phyloP scores from a whole-genome alignment of 2,113 vertebrate genomes.

The Dendropsophus ebraccatus region DNA sequence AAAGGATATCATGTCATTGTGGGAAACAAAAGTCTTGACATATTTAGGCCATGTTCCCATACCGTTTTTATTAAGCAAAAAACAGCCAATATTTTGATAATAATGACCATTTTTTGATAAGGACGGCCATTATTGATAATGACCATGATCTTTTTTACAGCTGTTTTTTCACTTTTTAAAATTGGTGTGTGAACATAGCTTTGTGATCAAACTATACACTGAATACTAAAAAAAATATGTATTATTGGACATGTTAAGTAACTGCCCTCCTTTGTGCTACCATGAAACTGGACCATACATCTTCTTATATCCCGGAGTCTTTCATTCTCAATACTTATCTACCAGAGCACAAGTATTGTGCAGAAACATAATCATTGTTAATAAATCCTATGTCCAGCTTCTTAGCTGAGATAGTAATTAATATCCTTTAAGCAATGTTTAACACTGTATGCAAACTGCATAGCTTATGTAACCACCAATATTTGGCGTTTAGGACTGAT shows the following conservation, averaged over 20 bases:
- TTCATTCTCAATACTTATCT: not conserved
- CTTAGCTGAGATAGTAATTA: not conserved
- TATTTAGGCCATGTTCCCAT: too few species aligned
- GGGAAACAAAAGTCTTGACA: not conserved
- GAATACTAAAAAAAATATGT: not conserved
- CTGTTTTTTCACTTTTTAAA: too few species aligned
- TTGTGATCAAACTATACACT: not conserved
- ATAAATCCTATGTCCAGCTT: not conserved
- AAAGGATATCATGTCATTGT: not conserved
- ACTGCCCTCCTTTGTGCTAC: not conserved
- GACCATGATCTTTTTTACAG: too few species aligned
- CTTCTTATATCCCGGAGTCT: conserved; percentile 28
- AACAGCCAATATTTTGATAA: too few species aligned
- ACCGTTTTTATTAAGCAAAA: too few species aligned
- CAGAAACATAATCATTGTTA: not conserved
- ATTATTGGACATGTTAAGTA: not conserved
- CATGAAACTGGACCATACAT: not conserved
- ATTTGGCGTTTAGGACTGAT: too few species aligned
- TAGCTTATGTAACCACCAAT: not conserved
- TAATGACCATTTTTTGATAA: too few species aligned
- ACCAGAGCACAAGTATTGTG: not conserved
- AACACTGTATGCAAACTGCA: not conserved
- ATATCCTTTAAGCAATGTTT: not conserved
- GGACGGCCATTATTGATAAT: too few species aligned
- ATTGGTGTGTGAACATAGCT: too few species aligned